Base-by-base conservation (phyloP, 2,113 vertebrate genomes). In the Tamias sibiricus region DNA sequence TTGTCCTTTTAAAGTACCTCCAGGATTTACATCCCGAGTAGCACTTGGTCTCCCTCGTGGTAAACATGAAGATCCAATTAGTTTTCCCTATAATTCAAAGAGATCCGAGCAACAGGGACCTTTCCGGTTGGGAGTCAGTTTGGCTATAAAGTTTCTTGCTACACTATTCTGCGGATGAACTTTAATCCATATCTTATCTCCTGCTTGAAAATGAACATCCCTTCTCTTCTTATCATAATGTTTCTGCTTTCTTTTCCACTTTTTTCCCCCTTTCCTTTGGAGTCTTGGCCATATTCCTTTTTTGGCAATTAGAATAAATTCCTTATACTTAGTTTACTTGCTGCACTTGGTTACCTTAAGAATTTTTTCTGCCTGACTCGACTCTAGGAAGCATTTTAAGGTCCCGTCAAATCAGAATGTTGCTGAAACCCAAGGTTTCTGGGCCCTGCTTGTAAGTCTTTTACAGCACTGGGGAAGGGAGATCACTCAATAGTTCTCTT, bases 181-280 rank as follows among this genome's bases (percentile, higher is more conserved):
- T 98, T 98, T 98, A 98, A 98, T 98, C 98, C 92, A 82, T 97
- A 98, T 98, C 98, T 99, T 98, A 99, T 98, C 99, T 98, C 77
- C 90, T 79, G 97, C 98, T 98, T 98, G 98, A 98, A 99, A 98
- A 98, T 98, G 98, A 99, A 98, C 98, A 99, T 98, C 98, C 98
- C 98, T 98, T 98, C 98, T 98, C 95, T 98, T 98, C 98, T 99
- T 99, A 99, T 99, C 98, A 76, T 71, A 76, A 80, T 96, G 97
- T 98, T 98, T 98, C 98, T 98, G 98, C 98, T 98, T 98, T 98
- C 97, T 98, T 97, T 96, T 97, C 88, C 68, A 59, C 69, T 84
- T 59, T 75, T 42, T 5, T 4, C 5, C 37, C 52, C 85, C 47
- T 74, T 66, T 80, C 83, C 98, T 98, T 98, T 98, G 98, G 97